A percentile compares a stretch with the other conserved stretches of the same genome.
Conservation (phyloP, 2,113 vertebrate genomes). For the Melanotaenia duboulayi region DNA sequence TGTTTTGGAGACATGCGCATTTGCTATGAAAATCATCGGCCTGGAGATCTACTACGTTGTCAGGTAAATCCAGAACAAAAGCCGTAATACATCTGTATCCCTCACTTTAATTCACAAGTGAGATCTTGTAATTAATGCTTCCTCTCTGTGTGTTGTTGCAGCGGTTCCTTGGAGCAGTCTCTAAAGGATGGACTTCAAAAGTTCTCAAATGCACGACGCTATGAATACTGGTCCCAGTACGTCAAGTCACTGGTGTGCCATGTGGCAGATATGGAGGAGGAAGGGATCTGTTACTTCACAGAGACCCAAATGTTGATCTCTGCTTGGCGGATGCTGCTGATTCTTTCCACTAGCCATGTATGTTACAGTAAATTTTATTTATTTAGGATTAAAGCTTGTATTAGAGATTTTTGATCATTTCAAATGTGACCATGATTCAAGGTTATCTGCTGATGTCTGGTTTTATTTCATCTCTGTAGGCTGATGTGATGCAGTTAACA, state of each 20-base stretch:
- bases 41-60: constrained; percentile 97
- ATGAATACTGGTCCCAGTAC: constrained; percentile 97
- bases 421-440: no score
- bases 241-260: constrained; percentile 89
- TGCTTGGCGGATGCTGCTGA: constrained; percentile 94
- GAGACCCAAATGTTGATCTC: constrained; percentile 95
- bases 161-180: constrained; percentile 92
- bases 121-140: background rate
- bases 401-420: background rate
- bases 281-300: constrained; percentile 82
- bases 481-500: constrained; percentile 91
- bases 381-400: no score
- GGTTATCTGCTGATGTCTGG: background rate
- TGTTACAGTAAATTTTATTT: constrained; percentile 46
- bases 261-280: constrained; percentile 87
- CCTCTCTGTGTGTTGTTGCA: constrained; percentile 52
- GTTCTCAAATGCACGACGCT: constrained; percentile 89
- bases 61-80: constrained; percentile 81
- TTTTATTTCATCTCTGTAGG: constrained; percentile 76
- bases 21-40: constrained; percentile 97
- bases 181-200: constrained; percentile 91
- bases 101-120: background rate
- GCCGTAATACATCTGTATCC: background rate
- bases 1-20: constrained; percentile 95
- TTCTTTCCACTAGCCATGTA: constrained; percentile 93